Conservation (phyloP, 2,888 invertebrate species). For the Andricus curvator region DNA sequence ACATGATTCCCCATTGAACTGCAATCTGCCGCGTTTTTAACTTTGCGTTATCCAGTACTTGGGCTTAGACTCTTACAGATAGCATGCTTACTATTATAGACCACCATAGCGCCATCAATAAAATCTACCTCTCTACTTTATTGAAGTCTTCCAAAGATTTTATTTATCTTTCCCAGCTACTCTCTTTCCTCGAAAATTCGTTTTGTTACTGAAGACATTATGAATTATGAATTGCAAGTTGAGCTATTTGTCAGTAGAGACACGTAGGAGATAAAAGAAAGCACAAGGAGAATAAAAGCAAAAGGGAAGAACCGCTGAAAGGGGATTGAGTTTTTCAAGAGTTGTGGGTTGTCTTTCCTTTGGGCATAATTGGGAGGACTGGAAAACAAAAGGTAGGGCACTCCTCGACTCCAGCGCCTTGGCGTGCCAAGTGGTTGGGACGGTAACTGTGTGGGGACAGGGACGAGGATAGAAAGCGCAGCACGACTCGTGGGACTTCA, state of each 20-base stretch:
- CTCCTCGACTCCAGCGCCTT: conserved; percentile 13
- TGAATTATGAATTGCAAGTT: background rate
- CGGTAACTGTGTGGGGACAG: background rate
- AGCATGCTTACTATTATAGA: too few relatives aligned
- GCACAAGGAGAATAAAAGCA: background rate
- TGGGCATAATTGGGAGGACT: conserved; percentile 20
- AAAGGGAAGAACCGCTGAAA: background rate
- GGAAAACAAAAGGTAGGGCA: conserved; percentile 23
- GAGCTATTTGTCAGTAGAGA: background rate
- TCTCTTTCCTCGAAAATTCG: background rate
- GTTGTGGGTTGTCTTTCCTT: conserved; percentile 8
- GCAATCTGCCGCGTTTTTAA: too few relatives aligned
- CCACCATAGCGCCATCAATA: too few relatives aligned
- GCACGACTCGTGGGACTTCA: conserved; percentile 47
- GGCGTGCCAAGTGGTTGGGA: background rate
- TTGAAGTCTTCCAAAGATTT: background rate
- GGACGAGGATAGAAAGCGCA: conserved; percentile 47
- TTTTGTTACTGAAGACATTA: background rate
- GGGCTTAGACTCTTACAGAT: too few relatives aligned
- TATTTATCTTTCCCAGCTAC: background rate
- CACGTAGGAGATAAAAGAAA: background rate
- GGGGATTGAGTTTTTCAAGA: background rate
- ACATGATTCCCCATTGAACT: too few relatives aligned
- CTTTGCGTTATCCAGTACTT: too few relatives aligned
- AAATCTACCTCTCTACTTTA: too few relatives aligned